Conservation (phyloP, 2,113 vertebrate genomes). For the Raja brachyura region DNA sequence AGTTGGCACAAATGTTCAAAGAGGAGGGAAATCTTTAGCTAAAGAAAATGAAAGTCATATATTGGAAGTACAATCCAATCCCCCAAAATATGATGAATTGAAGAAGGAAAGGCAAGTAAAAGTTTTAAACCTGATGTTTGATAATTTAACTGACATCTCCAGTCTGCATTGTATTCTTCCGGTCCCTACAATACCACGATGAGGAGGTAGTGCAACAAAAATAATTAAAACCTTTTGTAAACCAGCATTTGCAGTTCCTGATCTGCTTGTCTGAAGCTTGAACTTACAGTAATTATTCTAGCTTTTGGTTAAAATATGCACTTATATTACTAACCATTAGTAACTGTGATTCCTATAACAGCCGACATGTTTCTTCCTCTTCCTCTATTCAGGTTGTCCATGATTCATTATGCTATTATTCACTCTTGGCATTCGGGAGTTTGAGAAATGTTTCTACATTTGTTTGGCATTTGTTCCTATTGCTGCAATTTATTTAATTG, state of each 20-base stretch:
- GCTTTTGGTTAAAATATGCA: background rate
- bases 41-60: too few relatives aligned
- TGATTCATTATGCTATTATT: constrained; percentile 3
- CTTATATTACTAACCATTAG: background rate
- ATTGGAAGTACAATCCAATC: too few relatives aligned
- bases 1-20: too few relatives aligned
- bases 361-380: background rate
- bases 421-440: background rate
- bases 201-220: background rate
- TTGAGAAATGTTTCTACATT: constrained; percentile 3
- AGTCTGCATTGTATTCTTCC: too few relatives aligned
- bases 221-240: background rate
- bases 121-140: too few relatives aligned
- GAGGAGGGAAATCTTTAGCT: too few relatives aligned
- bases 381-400: background rate
- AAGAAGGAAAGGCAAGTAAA: too few relatives aligned
- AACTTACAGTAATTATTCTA: background rate
- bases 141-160: too few relatives aligned
- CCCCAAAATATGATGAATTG: too few relatives aligned
- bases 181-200: background rate
- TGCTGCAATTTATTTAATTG: background rate
- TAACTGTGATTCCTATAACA: background rate
- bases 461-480: background rate
- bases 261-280: background rate
- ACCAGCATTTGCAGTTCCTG: background rate